phyloP scores from a whole-genome alignment of 2,113 vertebrate species.

The Hyaena hyaena region DNA sequence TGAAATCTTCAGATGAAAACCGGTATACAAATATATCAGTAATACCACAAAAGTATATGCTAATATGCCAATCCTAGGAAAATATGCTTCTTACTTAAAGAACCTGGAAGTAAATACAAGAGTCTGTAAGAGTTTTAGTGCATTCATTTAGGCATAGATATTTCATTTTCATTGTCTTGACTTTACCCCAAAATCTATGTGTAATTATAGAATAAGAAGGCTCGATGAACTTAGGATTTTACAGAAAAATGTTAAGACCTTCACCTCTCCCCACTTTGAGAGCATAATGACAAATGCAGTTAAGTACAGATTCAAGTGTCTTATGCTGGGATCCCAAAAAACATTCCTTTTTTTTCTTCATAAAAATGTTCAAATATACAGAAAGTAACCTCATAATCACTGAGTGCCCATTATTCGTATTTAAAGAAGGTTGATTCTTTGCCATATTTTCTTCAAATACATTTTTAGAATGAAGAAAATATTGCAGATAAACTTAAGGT shows the following conservation, averaged over 20 bases:
- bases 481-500: neutral
- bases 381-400: neutral
- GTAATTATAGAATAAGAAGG: neutral
- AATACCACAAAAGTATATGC: neutral
- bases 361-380: neutral
- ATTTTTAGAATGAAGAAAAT: neutral
- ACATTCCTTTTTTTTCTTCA: neutral
- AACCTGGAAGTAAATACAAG: neutral
- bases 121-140: neutral
- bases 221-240: neutral
- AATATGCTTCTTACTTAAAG: neutral
- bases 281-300: neutral
- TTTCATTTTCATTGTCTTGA: neutral
- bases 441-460: neutral
- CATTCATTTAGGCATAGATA: neutral
- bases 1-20: constrained; percentile 28
- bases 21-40: neutral
- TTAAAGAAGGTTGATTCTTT: neutral
- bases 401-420: neutral
- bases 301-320: neutral
- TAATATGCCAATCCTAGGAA: neutral
- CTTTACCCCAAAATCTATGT: neutral
- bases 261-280: neutral
- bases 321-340: neutral
- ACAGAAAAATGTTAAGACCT: neutral